Conservation (phyloP, 2,797 vertebrate species). For the Otolemur crassicaudatus region DNA sequence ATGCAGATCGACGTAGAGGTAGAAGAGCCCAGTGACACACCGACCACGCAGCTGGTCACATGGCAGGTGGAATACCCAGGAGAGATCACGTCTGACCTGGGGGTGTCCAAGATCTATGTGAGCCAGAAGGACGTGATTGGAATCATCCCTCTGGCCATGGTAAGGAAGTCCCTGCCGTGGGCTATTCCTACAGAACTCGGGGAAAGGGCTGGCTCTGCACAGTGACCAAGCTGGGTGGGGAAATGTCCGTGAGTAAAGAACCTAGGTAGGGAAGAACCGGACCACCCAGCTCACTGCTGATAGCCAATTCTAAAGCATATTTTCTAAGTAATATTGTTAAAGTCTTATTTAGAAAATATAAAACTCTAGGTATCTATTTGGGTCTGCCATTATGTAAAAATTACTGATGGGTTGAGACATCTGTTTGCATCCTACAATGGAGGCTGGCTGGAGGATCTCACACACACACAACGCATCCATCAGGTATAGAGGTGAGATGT, state of each 20-base stretch:
- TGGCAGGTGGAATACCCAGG: constrained; percentile 95
- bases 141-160: constrained; percentile 95
- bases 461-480: accelerated
- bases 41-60: constrained; percentile 93
- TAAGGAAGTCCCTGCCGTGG: constrained; percentile 84
- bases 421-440: accelerated
- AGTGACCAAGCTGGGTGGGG: accelerated
- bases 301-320: accelerated
- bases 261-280: accelerated
- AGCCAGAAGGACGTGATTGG: constrained; percentile 94
- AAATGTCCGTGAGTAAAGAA: accelerated
- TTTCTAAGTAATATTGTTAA: not conserved
- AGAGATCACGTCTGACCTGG: constrained; percentile 87
- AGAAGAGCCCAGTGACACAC: constrained; percentile 90
- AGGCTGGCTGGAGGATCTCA: not conserved
- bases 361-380: not conserved
- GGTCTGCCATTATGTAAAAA: not conserved
- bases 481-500: accelerated
- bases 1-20: constrained; percentile 96
- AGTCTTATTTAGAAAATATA: not conserved
- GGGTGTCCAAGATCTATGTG: constrained; percentile 94
- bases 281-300: accelerated
- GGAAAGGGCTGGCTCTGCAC: accelerated
- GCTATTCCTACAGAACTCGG: accelerated
- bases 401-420: not conserved